Evolutionary conservation across 2,888 invertebrate genomes (phyloP).

Genomic region (Carpatolechia fugitivella): DNA sequence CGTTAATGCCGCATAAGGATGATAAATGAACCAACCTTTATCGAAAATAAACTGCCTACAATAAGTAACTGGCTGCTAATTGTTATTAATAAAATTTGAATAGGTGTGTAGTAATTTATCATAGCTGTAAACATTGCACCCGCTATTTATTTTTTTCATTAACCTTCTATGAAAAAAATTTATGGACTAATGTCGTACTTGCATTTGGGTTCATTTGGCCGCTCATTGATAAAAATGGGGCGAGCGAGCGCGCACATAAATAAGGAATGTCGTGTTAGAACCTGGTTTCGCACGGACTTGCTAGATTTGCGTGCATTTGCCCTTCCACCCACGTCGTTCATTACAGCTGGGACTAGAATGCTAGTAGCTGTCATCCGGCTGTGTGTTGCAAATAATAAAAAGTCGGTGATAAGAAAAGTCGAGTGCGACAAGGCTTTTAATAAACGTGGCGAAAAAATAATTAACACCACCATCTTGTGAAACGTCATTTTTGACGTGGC

Average conservation of each 20-base stretch:
- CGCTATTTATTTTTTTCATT: not conserved
- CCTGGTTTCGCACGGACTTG: not conserved
- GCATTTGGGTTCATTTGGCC: constrained; percentile 45
- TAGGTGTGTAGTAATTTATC: not conserved
- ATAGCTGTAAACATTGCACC: too few species aligned
- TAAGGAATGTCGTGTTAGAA: constrained; percentile 54
- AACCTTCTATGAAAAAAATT: not conserved
- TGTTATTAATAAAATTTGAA: not conserved
- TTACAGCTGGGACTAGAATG: too few species aligned
- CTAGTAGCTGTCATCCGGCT: too few species aligned
- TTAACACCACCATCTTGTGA: too few species aligned
- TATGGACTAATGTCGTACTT: not conserved
- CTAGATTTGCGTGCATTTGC: not conserved
- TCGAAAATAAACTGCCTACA: not conserved
- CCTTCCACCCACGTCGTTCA: not conserved
- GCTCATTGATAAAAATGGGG: constrained; percentile 51
- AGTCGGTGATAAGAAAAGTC: too few species aligned
- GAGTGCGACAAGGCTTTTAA: too few species aligned
- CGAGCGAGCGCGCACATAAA: constrained; percentile 52
- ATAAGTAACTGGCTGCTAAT: not conserved
- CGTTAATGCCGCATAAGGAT: not conserved
- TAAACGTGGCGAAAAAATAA: too few species aligned
- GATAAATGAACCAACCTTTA: constrained; percentile 1
- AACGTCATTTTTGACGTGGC: too few species aligned
- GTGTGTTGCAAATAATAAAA: too few species aligned